Evolutionary conservation across 2,888 invertebrate species (phyloP).

Genomic region (Monopis laevigella): DNA sequence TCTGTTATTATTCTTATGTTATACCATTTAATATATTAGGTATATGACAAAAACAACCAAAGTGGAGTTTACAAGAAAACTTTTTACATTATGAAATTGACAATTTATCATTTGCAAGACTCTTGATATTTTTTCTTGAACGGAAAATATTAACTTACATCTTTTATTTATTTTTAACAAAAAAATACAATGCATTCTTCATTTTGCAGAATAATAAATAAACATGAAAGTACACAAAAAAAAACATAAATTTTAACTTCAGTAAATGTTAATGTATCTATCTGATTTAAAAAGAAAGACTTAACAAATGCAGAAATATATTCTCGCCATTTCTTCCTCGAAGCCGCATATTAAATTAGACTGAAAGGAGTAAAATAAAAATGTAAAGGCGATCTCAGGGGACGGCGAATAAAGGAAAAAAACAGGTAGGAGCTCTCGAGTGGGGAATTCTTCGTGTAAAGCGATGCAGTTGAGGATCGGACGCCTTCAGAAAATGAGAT

Average conservation of each 20-base stretch:
- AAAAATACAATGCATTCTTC: too few species aligned
- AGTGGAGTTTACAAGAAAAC: too few species aligned
- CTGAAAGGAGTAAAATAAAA: slow-evolving; percentile 54
- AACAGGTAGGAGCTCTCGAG: slow-evolving; percentile 12
- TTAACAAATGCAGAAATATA: slow-evolving; percentile 49
- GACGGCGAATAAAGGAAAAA: slow-evolving; percentile 25
- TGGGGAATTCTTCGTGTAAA: slow-evolving; percentile 27
- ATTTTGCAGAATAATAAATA: too few species aligned
- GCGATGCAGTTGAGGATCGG: slow-evolving; percentile 30
- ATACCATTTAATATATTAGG: too few species aligned
- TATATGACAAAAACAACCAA: too few species aligned
- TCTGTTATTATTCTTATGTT: too few species aligned
- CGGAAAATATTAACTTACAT: too few species aligned
- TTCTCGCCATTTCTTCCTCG: slow-evolving; percentile 45
- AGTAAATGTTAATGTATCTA: slow-evolving; percentile 4
- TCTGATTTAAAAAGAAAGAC: slow-evolving; percentile 26
- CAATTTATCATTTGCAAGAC: too few species aligned
- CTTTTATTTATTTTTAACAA: too few species aligned
- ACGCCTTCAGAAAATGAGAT: slow-evolving; percentile 38
- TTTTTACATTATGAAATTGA: too few species aligned
- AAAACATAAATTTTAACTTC: slow-evolving; percentile 1
- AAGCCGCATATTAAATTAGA: slow-evolving; percentile 56
- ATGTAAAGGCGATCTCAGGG: slow-evolving; percentile 44
- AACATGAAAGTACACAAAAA: too few species aligned
- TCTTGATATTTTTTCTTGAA: too few species aligned